A percentile compares a stretch with the other conserved stretches of the same genome.
Evolutionary conservation across 2,888 invertebrate species (phyloP).

Genomic region (Caenorhabditis zanzibari): DNA sequence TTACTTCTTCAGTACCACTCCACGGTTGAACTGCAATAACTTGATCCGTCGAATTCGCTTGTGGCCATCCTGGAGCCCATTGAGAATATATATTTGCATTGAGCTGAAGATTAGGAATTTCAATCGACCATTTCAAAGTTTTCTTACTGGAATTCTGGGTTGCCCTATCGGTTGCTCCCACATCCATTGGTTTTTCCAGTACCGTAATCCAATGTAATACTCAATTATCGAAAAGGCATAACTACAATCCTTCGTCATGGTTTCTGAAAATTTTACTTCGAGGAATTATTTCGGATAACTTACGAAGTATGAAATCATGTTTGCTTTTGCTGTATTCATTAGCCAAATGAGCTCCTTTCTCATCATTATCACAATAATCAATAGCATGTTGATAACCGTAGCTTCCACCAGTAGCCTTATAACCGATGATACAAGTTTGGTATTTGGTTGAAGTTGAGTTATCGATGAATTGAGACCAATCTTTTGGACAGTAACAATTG

Average conservation of each 20-base stretch:
- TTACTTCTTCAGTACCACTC: background rate
- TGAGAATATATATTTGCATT: conserved; percentile 16
- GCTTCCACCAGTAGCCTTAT: conserved; percentile 24
- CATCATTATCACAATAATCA: conserved; percentile 27
- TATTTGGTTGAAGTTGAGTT: conserved; percentile 1
- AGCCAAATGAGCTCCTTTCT: conserved; percentile 12
- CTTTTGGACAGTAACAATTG: conserved; percentile 48
- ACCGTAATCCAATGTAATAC: conserved; percentile 45
- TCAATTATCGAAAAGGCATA: background rate
- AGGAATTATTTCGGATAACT: background rate
- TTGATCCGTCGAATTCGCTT: conserved; percentile 41
- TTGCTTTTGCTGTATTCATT: conserved; percentile 34
- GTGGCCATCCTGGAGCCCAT: conserved; percentile 48
- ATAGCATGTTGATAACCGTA: conserved; percentile 33
- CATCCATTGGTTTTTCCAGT: conserved; percentile 18
- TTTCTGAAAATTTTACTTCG: conserved; percentile 13
- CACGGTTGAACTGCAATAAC: conserved; percentile 25
- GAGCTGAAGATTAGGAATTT: conserved; percentile 13
- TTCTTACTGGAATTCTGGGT: conserved; percentile 1
- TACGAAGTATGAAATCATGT: conserved; percentile 25
- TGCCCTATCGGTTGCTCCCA: conserved; percentile 44
- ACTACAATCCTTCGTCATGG: background rate
- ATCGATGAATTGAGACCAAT: conserved; percentile 9
- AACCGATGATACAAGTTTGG: conserved; percentile 28
- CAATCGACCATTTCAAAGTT: background rate